A percentile compares a stretch with the other conserved stretches of the same genome.
phyloP scores from a whole-genome alignment of 1,140 invertebrate species.

The Brachionus paranguensis region DNA sequence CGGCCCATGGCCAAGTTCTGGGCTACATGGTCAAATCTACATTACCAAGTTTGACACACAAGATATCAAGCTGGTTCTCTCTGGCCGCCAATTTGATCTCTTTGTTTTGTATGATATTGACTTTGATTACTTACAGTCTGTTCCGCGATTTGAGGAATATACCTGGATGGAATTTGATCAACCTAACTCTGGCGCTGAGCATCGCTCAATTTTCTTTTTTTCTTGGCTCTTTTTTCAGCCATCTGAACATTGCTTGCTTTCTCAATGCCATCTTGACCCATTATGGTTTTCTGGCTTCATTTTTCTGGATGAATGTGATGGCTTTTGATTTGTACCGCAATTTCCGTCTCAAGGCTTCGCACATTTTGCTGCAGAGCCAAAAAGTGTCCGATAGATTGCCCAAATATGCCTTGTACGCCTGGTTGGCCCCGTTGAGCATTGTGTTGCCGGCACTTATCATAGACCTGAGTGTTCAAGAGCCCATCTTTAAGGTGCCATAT shows the following conservation, averaged over 20 bases:
- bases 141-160: slow-evolving; percentile 58
- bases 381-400: slow-evolving; percentile 52
- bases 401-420: slow-evolving; percentile 59
- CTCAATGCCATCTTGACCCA: slow-evolving; percentile 56
- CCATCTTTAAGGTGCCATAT: neutral
- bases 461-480: slow-evolving; percentile 49
- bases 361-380: slow-evolving; percentile 43
- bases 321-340: slow-evolving; percentile 64
- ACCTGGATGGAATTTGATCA: slow-evolving; percentile 59
- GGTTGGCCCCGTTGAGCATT: slow-evolving; percentile 58
- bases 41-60: neutral
- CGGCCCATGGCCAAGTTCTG: neutral
- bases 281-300: slow-evolving; percentile 59
- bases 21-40: neutral
- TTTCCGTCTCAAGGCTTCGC: slow-evolving; percentile 58
- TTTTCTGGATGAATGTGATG: slow-evolving; percentile 63
- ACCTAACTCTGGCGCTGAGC: slow-evolving; percentile 56
- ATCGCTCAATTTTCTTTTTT: slow-evolving; percentile 58
- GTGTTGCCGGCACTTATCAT: slow-evolving; percentile 55
- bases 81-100: slow-evolving; percentile 43
- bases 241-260: slow-evolving; percentile 44
- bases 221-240: slow-evolving; percentile 46
- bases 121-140: slow-evolving; percentile 54
- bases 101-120: slow-evolving; percentile 45
- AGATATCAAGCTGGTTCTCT: slow-evolving; percentile 19